Percentiles rank a stretch among this genome's conserved stretches.
Conservation (phyloP, 2,888 invertebrate species). For the Lasioglossum oenotherae region DNA sequence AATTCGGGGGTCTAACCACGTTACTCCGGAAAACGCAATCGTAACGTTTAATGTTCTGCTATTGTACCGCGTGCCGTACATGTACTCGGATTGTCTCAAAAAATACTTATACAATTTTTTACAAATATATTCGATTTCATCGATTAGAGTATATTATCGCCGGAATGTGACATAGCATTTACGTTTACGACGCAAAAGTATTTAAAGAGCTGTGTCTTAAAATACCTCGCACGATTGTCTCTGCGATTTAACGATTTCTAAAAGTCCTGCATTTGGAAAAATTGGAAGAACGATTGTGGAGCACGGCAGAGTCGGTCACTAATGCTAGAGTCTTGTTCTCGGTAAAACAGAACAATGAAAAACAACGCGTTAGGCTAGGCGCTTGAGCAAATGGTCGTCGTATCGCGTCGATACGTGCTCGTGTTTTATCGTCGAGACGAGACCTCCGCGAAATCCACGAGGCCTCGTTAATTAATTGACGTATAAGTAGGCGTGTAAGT, state of each 20-base stretch:
- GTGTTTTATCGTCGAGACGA: neutral
- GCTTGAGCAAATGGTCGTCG: constrained; percentile 50
- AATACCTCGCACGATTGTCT: no score
- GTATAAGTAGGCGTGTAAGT: constrained; percentile 34
- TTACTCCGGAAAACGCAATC: neutral
- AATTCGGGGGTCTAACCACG: no score
- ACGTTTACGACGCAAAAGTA: no score
- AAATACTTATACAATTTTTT: neutral
- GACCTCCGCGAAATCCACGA: neutral
- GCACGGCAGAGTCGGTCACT: neutral
- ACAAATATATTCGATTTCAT: no score
- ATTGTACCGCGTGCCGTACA: no score
- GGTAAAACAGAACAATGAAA: neutral
- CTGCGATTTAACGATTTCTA: neutral
- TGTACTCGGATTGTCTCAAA: neutral
- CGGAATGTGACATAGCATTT: no score
- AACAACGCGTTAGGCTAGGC: neutral
- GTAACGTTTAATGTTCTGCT: neutral
- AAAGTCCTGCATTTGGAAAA: neutral
- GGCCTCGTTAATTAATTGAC: constrained; percentile 14
- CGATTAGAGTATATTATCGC: neutral
- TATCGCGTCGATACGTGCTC: constrained; percentile 19
- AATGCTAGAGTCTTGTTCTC: neutral
- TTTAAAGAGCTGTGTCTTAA: no score
- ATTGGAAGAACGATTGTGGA: neutral